A percentile compares a stretch with the other conserved stretches of the same genome.
Evolutionary conservation across 2,797 vertebrate species (phyloP).

Genomic region (Erpetoichthys calabaricus): DNA sequence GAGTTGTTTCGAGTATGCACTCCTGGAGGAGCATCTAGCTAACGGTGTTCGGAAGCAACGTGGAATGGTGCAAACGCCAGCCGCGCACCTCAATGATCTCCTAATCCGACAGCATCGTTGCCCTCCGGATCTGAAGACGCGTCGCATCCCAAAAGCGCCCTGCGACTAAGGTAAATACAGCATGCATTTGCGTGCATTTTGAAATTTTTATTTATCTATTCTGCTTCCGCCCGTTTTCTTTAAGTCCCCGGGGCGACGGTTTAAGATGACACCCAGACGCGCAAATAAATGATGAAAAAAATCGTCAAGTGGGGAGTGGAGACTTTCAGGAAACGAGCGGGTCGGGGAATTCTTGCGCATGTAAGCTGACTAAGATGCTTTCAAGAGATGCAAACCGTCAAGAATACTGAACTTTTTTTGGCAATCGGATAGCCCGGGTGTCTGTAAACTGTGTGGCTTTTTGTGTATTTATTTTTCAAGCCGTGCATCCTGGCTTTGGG

Average conservation of each 20-base stretch:
- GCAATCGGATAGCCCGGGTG: too few species aligned
- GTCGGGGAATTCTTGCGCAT: constrained; percentile 32
- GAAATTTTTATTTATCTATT: background rate
- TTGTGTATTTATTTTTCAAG: too few species aligned
- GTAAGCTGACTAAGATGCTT: constrained; percentile 24
- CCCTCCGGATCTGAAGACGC: constrained; percentile 41
- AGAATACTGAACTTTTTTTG: too few species aligned
- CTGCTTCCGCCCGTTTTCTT: too few species aligned
- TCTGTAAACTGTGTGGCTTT: too few species aligned
- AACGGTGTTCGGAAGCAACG: constrained; percentile 20
- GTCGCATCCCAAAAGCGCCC: constrained; percentile 32
- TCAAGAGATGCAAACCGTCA: constrained; percentile 1
- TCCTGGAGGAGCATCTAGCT: constrained; percentile 29
- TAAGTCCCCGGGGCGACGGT: too few species aligned
- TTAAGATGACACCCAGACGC: too few species aligned
- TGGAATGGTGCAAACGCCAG: constrained; percentile 21
- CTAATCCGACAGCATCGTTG: constrained; percentile 33
- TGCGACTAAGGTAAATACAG: constrained; percentile 38
- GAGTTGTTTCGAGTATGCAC: constrained; percentile 24
- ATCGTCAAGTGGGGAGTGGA: constrained; percentile 6
- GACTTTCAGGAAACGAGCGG: constrained; percentile 2
- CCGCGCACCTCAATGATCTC: constrained; percentile 34
- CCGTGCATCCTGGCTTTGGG: too few species aligned
- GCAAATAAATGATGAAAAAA: too few species aligned
- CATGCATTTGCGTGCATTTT: background rate